Evolutionary conservation across 2,888 invertebrate species (phyloP).

Genomic region (Pyralis farinalis): DNA sequence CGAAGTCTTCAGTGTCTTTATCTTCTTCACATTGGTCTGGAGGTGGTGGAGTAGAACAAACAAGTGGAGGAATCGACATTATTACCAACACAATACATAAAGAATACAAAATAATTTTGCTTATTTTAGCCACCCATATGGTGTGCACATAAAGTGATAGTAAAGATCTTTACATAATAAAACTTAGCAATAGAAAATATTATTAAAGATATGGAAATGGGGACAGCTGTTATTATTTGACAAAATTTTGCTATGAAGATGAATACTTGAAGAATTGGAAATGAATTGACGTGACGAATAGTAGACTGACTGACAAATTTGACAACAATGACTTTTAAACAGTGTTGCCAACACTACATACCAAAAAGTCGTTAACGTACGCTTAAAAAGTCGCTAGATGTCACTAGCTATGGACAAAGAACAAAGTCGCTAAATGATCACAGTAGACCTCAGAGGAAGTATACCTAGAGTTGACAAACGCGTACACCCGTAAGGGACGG

Average conservation of each 20-base stretch:
- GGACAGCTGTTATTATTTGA: conserved; percentile 71
- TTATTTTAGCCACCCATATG: background rate
- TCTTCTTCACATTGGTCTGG: conserved; percentile 84
- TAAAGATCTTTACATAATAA: background rate
- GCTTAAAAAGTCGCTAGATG: too few species aligned
- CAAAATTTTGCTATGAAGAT: conserved; percentile 49
- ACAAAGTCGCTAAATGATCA: too few species aligned
- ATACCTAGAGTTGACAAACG: too few species aligned
- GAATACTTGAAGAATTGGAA: too few species aligned
- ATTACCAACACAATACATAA: conserved; percentile 31
- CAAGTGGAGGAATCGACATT: conserved; percentile 85
- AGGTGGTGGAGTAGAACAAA: conserved; percentile 85
- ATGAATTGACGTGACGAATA: too few species aligned
- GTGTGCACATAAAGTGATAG: background rate
- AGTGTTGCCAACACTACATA: too few species aligned
- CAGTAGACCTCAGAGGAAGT: too few species aligned
- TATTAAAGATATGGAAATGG: conserved; percentile 26
- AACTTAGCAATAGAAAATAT: conserved; percentile 9
- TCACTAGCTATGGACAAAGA: too few species aligned
- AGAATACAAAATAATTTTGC: background rate
- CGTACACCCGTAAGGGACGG: too few species aligned
- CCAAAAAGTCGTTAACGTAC: too few species aligned
- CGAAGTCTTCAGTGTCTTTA: conserved; percentile 77
- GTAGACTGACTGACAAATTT: too few species aligned
- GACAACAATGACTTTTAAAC: too few species aligned